Conservation (phyloP, 2,113 vertebrate genomes). For the Lepisosteus oculatus region DNA sequence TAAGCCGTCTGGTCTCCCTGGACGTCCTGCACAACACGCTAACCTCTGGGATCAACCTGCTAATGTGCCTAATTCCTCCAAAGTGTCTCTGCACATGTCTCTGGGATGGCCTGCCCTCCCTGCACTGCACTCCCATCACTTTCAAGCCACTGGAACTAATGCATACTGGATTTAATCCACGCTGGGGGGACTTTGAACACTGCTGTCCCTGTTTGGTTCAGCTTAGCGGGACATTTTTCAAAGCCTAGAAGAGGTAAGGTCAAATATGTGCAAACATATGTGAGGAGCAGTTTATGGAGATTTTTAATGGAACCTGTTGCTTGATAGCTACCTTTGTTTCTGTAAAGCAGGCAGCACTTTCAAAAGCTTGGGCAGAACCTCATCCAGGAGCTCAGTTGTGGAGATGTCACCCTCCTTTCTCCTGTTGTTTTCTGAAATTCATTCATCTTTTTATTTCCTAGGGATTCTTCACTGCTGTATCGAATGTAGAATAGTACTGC, state of each 20-base stretch:
- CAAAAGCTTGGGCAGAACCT: not conserved
- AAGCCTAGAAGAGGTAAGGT: no score
- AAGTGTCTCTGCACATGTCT: conserved; percentile 36
- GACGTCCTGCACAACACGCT: not conserved
- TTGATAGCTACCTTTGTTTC: not conserved
- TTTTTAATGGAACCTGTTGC: no score
- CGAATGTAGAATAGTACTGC: not conserved
- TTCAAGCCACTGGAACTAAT: no score
- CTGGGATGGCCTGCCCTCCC: conserved; percentile 14
- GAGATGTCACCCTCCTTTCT: no score
- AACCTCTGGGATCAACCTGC: conserved; percentile 28
- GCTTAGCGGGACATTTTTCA: no score
- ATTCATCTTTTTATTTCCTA: not conserved
- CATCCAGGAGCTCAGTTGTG: no score
- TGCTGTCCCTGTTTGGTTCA: no score
- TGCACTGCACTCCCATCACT: conserved; percentile 11
- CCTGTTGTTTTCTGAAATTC: no score
- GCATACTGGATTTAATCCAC: no score
- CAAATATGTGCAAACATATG: no score
- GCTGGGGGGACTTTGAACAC: no score
- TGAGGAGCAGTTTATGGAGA: not conserved
- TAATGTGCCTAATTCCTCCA: conserved; percentile 31
- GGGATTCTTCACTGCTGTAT: conserved; percentile 3
- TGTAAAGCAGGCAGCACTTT: not conserved
- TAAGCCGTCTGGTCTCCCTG: conserved; percentile 38